Evolutionary conservation across 2,888 invertebrate genomes (phyloP), one percentile per base, ranked within the genome.

Genomic region (Seira ritae): DNA sequence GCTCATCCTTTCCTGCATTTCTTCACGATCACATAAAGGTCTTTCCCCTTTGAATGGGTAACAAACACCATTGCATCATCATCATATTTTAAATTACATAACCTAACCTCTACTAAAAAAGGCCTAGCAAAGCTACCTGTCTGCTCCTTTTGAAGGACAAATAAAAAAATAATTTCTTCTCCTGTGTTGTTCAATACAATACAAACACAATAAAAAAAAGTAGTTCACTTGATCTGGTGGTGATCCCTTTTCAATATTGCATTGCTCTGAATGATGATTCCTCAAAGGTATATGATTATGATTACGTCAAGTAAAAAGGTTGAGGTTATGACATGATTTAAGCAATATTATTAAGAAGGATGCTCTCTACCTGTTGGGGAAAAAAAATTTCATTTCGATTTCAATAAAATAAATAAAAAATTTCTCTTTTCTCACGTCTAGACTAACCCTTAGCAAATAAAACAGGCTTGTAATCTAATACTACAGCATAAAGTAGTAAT

Each of bases 141-240:
- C 67, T 67, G 19, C 67, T 74, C 37, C 31, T 37, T 12, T 6
- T 50, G 74, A 74, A 69, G 73, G 74, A 73, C 80, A 80, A 74
- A 80, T 80, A 62, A 69, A 67, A 60, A 60, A 60, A n/a, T 42
- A 60, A 60, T 8, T n/a, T 8, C 60, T 60, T 42, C 42, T 42
- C 6, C 42, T 8, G 12, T 42, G 6, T 42, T 60, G 60, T 15
- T 10, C 15, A 60, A 60, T 60, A 60, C n/a, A 74, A 80, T 55
- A 65, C 60, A 73, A 80, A 80, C 65, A 73, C 69, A 74, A 31
- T 62, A 68, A 60, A 50, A 79, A 55, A 31, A 19, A 71, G 8
- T 24, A 76, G 60, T 62, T 80, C 80, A 80, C 80, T 80, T 80
- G 80, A 80, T 80, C 74, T 69, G 66, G 46, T n/a, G 4, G 60